phyloP scores from a whole-genome alignment of 2,888 invertebrate genomes.

The Cecidostiba fungosa region DNA sequence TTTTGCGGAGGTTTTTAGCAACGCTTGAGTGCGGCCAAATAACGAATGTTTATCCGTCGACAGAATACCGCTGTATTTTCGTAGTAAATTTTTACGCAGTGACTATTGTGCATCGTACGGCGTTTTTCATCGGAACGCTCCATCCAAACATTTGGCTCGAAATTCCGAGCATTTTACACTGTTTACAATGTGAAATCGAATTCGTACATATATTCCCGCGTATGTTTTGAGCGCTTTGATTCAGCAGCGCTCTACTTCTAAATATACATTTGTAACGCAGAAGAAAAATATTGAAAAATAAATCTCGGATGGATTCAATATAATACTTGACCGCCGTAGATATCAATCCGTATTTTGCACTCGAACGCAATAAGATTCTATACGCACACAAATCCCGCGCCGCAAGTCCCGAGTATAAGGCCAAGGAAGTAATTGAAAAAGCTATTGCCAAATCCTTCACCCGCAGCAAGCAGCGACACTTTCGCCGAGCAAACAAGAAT shows the following conservation, averaged over 20 bases:
- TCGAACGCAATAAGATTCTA: too few species aligned
- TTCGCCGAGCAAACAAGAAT: slow-evolving; percentile 23
- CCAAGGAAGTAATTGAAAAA: neutral
- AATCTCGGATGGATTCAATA: too few species aligned
- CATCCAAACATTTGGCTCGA: neutral
- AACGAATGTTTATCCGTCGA: neutral
- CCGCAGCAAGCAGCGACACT: neutral
- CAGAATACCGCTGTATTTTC: neutral
- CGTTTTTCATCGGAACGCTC: neutral
- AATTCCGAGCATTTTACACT: neutral
- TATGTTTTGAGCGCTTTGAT: too few species aligned
- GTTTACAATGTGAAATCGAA: neutral
- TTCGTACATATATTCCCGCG: neutral
- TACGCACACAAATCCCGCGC: too few species aligned
- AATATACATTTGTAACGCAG: too few species aligned
- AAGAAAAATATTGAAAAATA: too few species aligned
- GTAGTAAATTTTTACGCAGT: neutral
- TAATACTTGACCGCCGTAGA: too few species aligned
- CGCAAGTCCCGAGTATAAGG: too few species aligned
- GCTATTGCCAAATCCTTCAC: neutral
- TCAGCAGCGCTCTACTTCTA: too few species aligned
- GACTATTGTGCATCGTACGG: neutral
- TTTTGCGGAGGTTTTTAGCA: too few species aligned
- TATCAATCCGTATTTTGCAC: too few species aligned
- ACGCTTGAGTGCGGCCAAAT: too few species aligned